A percentile compares a stretch with the other conserved stretches of the same genome.
Evolutionary conservation across 2,888 invertebrate species (phyloP).

Genomic region (Phortica magna): DNA sequence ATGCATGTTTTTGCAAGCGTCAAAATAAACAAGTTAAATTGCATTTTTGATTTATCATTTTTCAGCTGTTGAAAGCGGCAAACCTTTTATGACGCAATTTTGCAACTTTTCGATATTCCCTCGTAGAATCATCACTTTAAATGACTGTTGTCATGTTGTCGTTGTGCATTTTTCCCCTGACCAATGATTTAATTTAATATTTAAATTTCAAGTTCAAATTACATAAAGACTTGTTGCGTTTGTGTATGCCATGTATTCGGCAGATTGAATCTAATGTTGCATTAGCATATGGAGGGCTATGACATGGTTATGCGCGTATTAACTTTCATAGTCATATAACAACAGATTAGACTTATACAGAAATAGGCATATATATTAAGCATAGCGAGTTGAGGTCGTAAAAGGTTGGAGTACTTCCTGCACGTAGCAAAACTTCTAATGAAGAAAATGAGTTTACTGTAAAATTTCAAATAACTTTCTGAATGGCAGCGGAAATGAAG

Average conservation of each 20-base stretch:
- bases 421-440: not conserved
- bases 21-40: not conserved
- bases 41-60: not conserved
- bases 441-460: conserved; percentile 4
- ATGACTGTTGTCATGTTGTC: not conserved
- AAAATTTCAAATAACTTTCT: conserved; percentile 10
- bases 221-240: conserved; percentile 16
- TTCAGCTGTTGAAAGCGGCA: not conserved
- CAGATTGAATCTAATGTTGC: not conserved
- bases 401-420: not conserved
- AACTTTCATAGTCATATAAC: too few relatives aligned
- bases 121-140: not conserved
- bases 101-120: not conserved
- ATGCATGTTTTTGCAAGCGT: not conserved
- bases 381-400: too few relatives aligned
- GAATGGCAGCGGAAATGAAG: conserved; percentile 8
- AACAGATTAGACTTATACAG: too few relatives aligned
- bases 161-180: conserved; percentile 13
- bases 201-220: conserved; percentile 66
- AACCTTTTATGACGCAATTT: not conserved
- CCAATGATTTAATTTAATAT: conserved; percentile 69
- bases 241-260: not conserved
- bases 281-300: not conserved
- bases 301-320: not conserved
- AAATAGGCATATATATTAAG: too few relatives aligned